These are phyloP conservation scores for Neolamprologus brichardi DNA, from an alignment of 2,113 vertebrate genomes.

Conservation along the genomic window DNA sequence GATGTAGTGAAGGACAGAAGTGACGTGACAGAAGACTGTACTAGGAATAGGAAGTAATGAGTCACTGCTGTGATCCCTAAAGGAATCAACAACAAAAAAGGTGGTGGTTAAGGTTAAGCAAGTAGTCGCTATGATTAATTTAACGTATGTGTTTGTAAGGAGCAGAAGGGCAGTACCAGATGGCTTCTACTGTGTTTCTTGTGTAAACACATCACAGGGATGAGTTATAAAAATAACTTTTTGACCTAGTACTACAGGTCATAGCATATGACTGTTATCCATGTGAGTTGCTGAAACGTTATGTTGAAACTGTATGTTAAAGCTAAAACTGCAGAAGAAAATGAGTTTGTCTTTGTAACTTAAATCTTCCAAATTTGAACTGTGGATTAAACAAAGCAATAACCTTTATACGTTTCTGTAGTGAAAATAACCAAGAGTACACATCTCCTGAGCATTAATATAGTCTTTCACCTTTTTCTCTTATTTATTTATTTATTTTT, in stretches of 20 bases:
- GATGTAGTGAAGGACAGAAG: not conserved
- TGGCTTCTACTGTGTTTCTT: conserved; percentile 6
- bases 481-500: not conserved
- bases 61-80: not conserved
- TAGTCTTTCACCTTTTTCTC: not conserved
- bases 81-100: not conserved
- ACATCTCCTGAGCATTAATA: not conserved
- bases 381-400: not conserved
- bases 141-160: not conserved
- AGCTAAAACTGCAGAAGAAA: not conserved
- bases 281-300: not conserved
- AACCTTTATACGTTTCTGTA: not conserved
- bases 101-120: not conserved
- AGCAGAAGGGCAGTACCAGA: not conserved
- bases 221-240: not conserved
- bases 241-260: not conserved
- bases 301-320: not conserved
- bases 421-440: not conserved
- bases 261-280: not conserved
- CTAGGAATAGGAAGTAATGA: not conserved
- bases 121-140: not conserved
- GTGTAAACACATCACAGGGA: not conserved
- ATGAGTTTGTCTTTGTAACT: not conserved
- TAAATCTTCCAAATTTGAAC: not conserved
- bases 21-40: not conserved